phyloP scores from a whole-genome alignment of 2,888 invertebrate species.

The Ormyrus thymus region DNA sequence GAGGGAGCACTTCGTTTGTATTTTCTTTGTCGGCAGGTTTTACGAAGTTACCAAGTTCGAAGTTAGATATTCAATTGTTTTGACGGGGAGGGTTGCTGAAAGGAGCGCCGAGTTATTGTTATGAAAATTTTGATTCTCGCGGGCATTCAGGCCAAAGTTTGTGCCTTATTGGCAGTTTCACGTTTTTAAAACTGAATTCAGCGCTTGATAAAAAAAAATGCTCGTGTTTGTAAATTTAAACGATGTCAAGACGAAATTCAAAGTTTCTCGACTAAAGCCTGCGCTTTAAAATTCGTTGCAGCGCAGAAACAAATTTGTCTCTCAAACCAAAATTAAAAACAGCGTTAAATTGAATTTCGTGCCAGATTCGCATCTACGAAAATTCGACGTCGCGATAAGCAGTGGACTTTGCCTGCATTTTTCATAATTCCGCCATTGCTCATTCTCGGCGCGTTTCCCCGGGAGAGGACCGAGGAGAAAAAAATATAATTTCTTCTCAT shows the following conservation, averaged over 20 bases:
- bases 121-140: neutral
- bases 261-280: no score
- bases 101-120: constrained; percentile 2
- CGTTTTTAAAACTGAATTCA: no score
- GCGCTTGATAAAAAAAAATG: no score
- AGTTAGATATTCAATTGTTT: constrained; percentile 51
- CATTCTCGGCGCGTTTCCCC: neutral
- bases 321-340: neutral
- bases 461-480: no score
- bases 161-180: no score
- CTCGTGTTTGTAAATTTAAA: no score
- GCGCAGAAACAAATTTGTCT: neutral
- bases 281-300: neutral
- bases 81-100: neutral
- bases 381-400: neutral
- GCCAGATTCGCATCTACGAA: neutral
- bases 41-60: constrained; percentile 42
- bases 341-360: neutral
- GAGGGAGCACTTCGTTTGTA: no score
- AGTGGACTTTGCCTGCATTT: neutral
- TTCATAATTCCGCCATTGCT: neutral
- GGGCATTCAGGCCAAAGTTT: neutral
- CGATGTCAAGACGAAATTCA: no score
- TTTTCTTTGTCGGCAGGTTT: constrained; percentile 27
- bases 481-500: constrained; percentile 1